These are phyloP conservation scores for Siniperca knerii DNA, from an alignment of 2,113 vertebrate genomes.

Conservation along the genomic window DNA sequence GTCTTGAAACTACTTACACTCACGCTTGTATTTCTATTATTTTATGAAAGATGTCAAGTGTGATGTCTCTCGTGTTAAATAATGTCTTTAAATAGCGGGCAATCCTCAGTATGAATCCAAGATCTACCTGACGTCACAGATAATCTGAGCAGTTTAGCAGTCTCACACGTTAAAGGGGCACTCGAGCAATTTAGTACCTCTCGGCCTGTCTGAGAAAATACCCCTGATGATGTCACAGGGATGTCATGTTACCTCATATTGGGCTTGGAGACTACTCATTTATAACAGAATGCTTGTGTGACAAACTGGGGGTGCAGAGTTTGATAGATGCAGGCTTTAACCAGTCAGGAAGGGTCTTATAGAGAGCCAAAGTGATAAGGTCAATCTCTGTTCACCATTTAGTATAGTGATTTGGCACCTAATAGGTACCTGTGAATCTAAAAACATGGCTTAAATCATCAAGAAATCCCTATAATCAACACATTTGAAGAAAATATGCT, in stretches of 20 bases:
- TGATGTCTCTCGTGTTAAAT: background rate
- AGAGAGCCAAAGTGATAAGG: too few relatives aligned
- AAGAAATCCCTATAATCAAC: background rate
- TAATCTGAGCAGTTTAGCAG: background rate
- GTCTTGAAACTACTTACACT: conserved; percentile 58
- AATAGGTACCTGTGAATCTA: background rate
- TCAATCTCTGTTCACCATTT: too few relatives aligned
- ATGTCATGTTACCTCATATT: too few relatives aligned
- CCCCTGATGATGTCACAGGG: too few relatives aligned
- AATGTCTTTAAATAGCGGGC: background rate
- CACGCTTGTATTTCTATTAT: background rate
- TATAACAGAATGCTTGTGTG: too few relatives aligned
- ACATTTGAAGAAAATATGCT: background rate
- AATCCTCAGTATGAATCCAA: background rate
- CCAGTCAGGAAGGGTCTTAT: too few relatives aligned
- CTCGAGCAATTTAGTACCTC: too few relatives aligned
- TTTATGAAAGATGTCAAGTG: background rate
- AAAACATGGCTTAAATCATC: background rate
- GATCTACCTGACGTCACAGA: background rate
- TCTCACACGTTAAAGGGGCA: too few relatives aligned
- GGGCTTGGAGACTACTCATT: too few relatives aligned
- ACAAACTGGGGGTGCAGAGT: too few relatives aligned
- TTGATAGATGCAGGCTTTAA: too few relatives aligned
- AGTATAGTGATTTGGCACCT: background rate
- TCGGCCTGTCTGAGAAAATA: too few relatives aligned